These are phyloP conservation scores for Heliconius congener DNA, from an alignment of 1,140 invertebrate species.

Conservation along the genomic window DNA sequence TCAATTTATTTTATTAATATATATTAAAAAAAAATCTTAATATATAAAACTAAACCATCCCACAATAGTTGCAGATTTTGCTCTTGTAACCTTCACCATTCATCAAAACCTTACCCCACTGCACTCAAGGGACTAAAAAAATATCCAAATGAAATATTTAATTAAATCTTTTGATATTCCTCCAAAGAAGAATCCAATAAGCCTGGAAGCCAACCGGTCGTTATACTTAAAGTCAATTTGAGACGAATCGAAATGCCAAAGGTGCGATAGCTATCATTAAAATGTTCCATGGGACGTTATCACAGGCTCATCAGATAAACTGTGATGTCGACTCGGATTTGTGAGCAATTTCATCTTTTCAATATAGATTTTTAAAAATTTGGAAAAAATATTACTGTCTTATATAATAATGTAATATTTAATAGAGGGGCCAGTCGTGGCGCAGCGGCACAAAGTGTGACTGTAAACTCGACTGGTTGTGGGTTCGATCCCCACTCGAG, in stretches of 20 bases:
- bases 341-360: background rate
- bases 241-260: conserved; percentile 13
- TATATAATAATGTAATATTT: background rate
- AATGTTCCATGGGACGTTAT: conserved; percentile 12
- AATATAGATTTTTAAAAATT: background rate
- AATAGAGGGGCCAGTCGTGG: too few relatives aligned
- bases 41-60: too few relatives aligned
- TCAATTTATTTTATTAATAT: too few relatives aligned
- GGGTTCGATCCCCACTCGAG: too few relatives aligned
- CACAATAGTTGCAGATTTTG: too few relatives aligned
- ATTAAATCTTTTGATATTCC: conserved; percentile 13
- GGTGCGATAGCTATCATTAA: conserved; percentile 2
- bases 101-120: background rate
- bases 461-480: too few relatives aligned
- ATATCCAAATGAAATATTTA: conserved; percentile 15
- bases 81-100: too few relatives aligned
- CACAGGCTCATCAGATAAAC: conserved; percentile 12
- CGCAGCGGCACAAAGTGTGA: too few relatives aligned
- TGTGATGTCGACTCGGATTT: background rate
- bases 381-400: background rate
- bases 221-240: conserved; percentile 11
- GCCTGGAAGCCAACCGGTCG: conserved; percentile 6
- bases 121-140: background rate
- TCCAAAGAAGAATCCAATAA: conserved; percentile 4
- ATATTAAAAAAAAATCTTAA: too few relatives aligned